Conservation (phyloP, 2,113 vertebrate species). For the Zosterops japonicus region DNA sequence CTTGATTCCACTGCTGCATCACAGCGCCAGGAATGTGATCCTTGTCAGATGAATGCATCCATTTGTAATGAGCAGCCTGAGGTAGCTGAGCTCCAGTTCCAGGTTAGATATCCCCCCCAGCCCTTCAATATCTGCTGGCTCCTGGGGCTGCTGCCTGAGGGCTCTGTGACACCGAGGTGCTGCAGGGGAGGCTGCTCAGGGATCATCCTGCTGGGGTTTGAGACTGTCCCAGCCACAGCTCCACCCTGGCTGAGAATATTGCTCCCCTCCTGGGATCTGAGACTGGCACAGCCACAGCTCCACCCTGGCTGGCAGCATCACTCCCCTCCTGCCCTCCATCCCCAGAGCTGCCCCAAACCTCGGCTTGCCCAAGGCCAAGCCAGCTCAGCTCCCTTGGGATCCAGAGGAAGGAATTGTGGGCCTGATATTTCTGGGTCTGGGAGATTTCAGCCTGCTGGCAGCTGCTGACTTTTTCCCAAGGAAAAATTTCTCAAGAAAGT, state of each 20-base stretch:
- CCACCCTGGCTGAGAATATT: accelerated
- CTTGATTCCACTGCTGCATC: neutral
- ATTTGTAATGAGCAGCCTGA: neutral
- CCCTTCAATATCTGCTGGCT: neutral
- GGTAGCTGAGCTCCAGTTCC: neutral
- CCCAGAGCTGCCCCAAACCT: accelerated
- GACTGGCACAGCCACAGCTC: accelerated
- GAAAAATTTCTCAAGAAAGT: too few species aligned
- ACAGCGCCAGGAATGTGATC: neutral
- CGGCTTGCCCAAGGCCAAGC: accelerated
- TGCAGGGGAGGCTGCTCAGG: neutral
- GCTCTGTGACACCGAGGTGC: accelerated
- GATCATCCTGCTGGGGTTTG: accelerated
- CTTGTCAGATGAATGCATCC: neutral
- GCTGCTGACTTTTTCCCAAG: too few species aligned
- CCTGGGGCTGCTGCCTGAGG: accelerated
- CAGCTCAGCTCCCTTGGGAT: neutral
- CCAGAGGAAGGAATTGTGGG: neutral
- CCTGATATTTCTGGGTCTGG: too few species aligned
- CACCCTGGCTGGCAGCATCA: accelerated
- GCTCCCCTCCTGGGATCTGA: accelerated
- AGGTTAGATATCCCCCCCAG: neutral
- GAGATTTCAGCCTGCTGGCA: too few species aligned
- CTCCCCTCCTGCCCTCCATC: neutral
- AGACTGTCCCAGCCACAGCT: accelerated